phyloP scores from a whole-genome alignment of 64 coral and sea anemone genomes.

The Anthopleura sola region DNA sequence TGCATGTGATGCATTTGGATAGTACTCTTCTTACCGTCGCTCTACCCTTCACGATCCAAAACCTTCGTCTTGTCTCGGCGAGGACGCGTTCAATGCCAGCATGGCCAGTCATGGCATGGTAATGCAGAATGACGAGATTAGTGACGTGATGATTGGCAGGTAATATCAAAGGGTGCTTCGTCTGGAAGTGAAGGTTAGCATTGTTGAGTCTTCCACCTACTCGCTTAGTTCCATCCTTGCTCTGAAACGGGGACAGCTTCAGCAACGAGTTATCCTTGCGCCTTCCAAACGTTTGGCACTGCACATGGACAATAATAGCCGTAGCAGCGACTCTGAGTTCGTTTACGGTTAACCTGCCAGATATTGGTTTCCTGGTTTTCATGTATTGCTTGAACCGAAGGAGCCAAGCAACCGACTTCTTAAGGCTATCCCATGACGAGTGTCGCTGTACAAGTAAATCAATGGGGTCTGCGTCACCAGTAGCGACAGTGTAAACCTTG shows the following conservation, averaged over 20 bases:
- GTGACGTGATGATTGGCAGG: constrained; percentile 36
- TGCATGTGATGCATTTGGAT: constrained; percentile 30
- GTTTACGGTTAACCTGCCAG: constrained; percentile 20
- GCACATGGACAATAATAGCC: constrained; percentile 21
- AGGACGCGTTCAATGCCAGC: constrained; percentile 20
- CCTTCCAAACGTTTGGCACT: constrained; percentile 19
- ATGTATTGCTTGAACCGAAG: constrained; percentile 41
- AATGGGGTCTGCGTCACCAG: constrained; percentile 10
- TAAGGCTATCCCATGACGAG: constrained; percentile 45
- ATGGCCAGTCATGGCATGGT: constrained; percentile 31
- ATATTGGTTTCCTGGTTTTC: background rate
- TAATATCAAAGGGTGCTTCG: constrained; percentile 44
- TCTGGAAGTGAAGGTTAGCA: constrained; percentile 15
- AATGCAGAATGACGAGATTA: constrained; percentile 38
- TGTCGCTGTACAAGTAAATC: constrained; percentile 5
- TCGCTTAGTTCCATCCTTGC: constrained; percentile 12
- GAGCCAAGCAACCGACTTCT: constrained; percentile 51
- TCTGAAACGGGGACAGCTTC: constrained; percentile 32
- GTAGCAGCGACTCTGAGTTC: constrained; percentile 9
- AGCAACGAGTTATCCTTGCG: constrained; percentile 19
- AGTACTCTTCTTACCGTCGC: constrained; percentile 38
- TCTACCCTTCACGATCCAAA: constrained; percentile 48
- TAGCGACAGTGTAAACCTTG: constrained; percentile 1
- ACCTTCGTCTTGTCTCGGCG: constrained; percentile 5
- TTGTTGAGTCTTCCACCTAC: constrained; percentile 47